These are phyloP conservation scores for Dexiosoma caninum DNA, from an alignment of 2,888 invertebrate species.

Conservation along the genomic window DNA sequence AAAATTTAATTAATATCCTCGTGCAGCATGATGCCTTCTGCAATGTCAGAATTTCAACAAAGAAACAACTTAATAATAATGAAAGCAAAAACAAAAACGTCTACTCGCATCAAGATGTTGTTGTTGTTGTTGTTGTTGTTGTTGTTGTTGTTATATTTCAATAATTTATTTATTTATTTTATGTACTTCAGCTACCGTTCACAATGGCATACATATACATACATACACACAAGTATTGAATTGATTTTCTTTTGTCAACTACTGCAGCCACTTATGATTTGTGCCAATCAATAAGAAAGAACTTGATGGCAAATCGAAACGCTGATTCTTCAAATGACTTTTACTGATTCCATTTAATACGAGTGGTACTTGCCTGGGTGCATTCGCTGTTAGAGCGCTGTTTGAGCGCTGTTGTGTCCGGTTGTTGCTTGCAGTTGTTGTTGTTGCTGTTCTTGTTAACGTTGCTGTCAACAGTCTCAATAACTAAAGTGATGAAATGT, in stretches of 20 bases:
- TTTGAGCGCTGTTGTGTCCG: neutral
- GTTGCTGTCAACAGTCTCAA: conserved; percentile 16
- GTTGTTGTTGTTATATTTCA: too few relatives aligned
- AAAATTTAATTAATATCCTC: too few relatives aligned
- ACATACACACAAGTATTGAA: too few relatives aligned
- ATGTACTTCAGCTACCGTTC: too few relatives aligned
- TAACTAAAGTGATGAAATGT: conserved; percentile 42
- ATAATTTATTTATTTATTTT: too few relatives aligned
- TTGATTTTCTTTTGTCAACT: neutral
- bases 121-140: too few relatives aligned
- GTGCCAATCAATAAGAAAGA: conserved; percentile 31
- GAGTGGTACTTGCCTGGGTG: neutral
- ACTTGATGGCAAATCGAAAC: conserved; percentile 26
- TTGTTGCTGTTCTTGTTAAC: neutral
- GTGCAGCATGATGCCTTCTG: too few relatives aligned
- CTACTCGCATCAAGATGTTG: too few relatives aligned
- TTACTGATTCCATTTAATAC: conserved; percentile 9
- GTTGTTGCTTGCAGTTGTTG: neutral
- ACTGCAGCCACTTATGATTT: conserved; percentile 35
- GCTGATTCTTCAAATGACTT: conserved; percentile 37
- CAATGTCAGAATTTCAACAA: too few relatives aligned
- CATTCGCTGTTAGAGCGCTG: neutral
- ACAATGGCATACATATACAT: too few relatives aligned
- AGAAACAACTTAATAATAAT: too few relatives aligned
- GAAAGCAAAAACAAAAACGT: too few relatives aligned